phyloP scores from a whole-genome alignment of 2,113 vertebrate genomes.

The Eulacestoma nigropectus region DNA sequence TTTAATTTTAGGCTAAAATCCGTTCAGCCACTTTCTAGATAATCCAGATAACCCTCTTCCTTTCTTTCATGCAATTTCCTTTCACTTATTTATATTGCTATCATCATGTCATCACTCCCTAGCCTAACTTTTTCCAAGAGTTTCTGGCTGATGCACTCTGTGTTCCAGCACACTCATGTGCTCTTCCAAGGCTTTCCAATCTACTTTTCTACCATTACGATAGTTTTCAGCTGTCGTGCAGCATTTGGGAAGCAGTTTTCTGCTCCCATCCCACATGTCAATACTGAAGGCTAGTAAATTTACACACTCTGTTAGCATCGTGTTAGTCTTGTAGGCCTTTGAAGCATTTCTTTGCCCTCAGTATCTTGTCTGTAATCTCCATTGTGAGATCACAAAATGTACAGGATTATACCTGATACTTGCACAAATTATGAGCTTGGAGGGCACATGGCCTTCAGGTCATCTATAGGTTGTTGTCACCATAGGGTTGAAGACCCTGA shows the following conservation, averaged over 20 bases:
- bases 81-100: constrained; percentile 49
- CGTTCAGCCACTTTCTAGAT: constrained; percentile 41
- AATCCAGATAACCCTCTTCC: constrained; percentile 53
- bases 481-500: background rate
- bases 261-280: background rate
- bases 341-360: background rate
- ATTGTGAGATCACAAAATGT: background rate
- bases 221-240: background rate
- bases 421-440: background rate
- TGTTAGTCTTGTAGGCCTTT: background rate
- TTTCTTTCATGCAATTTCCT: constrained; percentile 58
- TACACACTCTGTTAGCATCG: background rate
- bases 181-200: background rate
- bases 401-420: background rate
- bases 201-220: background rate
- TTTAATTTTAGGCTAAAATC: constrained; percentile 55
- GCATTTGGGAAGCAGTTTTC: background rate
- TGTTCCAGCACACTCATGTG: background rate
- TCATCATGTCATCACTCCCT: constrained; percentile 13
- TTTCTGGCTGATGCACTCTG: background rate
- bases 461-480: background rate
- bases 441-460: background rate
- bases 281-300: background rate
- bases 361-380: background rate
- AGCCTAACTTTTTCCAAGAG: constrained; percentile 9